Evolutionary conservation across 2,797 vertebrate genomes (phyloP).

Genomic region (Tangara arthus): DNA sequence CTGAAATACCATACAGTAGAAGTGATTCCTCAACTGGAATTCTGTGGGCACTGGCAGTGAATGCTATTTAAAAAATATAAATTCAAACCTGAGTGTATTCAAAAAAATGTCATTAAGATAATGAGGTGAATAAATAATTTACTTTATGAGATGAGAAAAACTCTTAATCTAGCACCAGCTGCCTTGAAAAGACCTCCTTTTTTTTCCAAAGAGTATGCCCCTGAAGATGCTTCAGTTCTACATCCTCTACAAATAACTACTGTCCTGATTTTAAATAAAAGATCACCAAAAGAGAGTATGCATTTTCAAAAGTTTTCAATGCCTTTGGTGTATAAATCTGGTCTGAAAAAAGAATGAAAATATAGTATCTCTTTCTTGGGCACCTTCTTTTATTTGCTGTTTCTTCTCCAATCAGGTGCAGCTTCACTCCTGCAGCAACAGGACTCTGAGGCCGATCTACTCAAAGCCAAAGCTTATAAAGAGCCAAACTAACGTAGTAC

Average conservation of each 20-base stretch:
- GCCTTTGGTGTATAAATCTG: not conserved
- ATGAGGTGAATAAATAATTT: not conserved
- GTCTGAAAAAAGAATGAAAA: not conserved
- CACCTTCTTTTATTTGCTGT: not conserved
- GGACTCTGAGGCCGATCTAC: not conserved
- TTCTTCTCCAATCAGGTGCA: not conserved
- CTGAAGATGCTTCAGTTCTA: not conserved
- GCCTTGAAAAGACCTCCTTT: not conserved
- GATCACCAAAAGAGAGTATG: not conserved
- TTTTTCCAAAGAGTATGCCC: no score
- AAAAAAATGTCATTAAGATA: not conserved
- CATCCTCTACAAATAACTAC: not conserved
- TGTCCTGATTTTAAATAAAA: not conserved
- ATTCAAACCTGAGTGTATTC: not conserved
- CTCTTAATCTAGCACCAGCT: not conserved
- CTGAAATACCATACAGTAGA: not conserved
- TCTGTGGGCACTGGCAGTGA: not conserved
- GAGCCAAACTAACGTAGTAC: not conserved
- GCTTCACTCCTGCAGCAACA: not conserved
- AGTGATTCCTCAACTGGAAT: not conserved
- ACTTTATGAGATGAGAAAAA: not conserved
- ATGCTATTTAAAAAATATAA: not conserved
- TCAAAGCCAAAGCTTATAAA: not conserved
- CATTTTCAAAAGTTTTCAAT: not conserved
- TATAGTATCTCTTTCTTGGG: not conserved